phyloP scores from a whole-genome alignment of 2,888 invertebrate genomes.

The Lepidocyrtoides sp. region DNA sequence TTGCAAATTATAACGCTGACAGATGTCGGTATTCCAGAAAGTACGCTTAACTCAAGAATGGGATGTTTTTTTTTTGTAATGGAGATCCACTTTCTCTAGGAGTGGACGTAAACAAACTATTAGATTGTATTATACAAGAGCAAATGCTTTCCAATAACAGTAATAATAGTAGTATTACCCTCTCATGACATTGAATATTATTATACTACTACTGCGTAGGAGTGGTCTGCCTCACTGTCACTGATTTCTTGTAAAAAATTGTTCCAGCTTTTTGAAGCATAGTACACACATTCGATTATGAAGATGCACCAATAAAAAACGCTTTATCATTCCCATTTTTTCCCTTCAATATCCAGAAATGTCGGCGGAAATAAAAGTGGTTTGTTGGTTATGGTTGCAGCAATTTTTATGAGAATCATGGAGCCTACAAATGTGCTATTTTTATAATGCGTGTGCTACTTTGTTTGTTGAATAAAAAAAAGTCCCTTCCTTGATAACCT shows the following conservation, averaged over 20 bases:
- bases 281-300: neutral
- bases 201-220: neutral
- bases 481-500: slow-evolving; percentile 7
- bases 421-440: slow-evolving; percentile 24
- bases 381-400: slow-evolving; percentile 26
- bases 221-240: neutral
- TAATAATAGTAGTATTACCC: slow-evolving; percentile 17
- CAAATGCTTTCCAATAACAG: slow-evolving; percentile 55
- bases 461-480: slow-evolving; percentile 14
- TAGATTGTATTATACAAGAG: slow-evolving; percentile 29
- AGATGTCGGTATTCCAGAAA: neutral
- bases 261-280: neutral
- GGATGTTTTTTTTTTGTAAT: slow-evolving; percentile 3
- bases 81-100: neutral
- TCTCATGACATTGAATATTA: slow-evolving; percentile 11
- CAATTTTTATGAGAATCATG: slow-evolving; percentile 39
- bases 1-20: neutral
- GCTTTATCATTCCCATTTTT: neutral
- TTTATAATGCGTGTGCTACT: slow-evolving; percentile 42
- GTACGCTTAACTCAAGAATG: neutral
- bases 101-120: slow-evolving; percentile 40
- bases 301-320: neutral
- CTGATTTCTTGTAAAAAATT: slow-evolving; percentile 14
- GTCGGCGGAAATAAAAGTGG: slow-evolving; percentile 6
- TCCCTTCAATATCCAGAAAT: slow-evolving; percentile 1